A percentile compares a stretch with the other conserved stretches of the same genome.
Conservation (phyloP, 2,797 vertebrate genomes). For the Mormyrops attenuatus region DNA sequence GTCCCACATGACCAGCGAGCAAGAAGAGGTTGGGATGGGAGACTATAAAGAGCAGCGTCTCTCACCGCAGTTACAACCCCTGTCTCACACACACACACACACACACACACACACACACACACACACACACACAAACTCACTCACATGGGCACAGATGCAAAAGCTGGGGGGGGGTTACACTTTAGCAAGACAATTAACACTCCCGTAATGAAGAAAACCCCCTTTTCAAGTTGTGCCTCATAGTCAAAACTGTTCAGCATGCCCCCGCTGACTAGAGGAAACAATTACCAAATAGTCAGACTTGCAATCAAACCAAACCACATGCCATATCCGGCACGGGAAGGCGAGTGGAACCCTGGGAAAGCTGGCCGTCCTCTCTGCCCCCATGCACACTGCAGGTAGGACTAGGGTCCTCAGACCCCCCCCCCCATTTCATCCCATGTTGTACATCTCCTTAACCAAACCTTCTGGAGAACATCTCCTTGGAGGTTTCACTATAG, state of each 20-base stretch:
- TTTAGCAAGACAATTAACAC: constrained; percentile 17
- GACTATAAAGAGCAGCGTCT: neutral
- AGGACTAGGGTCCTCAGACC: neutral
- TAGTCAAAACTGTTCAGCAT: constrained; percentile 3
- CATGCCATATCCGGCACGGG: neutral
- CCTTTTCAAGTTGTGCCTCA: neutral
- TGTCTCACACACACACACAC: neutral
- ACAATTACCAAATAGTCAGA: neutral
- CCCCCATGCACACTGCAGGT: neutral
- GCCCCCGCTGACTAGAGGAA: neutral
- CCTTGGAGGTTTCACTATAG: neutral
- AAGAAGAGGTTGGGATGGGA: neutral
- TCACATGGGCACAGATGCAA: neutral
- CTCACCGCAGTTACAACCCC: neutral
- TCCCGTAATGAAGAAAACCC: neutral
- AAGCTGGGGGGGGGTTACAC: neutral
- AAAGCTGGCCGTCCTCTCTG: neutral
- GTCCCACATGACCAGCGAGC: constrained; percentile 13
- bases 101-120: too few species aligned
- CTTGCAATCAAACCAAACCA: neutral
- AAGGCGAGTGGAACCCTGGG: neutral
- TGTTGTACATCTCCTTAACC: neutral
- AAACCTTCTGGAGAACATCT: neutral
- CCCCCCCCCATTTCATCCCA: neutral
- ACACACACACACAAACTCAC: neutral